Conservation (phyloP, 2,113 vertebrate genomes). For the Apodemus sylvaticus region DNA sequence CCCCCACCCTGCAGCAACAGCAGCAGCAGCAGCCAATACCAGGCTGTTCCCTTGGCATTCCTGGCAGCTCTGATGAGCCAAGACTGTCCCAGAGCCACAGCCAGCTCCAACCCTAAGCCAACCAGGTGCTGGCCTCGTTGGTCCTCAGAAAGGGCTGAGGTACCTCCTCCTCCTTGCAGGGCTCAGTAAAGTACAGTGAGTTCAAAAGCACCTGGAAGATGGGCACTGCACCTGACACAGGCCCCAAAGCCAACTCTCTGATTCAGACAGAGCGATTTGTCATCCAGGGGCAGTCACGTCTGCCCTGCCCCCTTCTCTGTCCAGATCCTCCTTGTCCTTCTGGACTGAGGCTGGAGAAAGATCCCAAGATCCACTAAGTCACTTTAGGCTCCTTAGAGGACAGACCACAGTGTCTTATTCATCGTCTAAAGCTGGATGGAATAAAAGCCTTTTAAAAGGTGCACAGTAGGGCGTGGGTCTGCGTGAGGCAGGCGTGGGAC, state of each 20-base stretch:
- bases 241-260: neutral
- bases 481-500: neutral
- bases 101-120: neutral
- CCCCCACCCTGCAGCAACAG: neutral
- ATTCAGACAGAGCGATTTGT: neutral
- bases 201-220: neutral
- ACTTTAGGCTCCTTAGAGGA: neutral
- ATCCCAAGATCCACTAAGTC: neutral
- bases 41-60: neutral
- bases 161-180: neutral
- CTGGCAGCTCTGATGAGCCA: neutral
- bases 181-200: neutral
- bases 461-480: neutral
- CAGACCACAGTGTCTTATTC: neutral
- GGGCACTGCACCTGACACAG: neutral
- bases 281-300: neutral
- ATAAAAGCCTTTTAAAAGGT: conserved; percentile 31
- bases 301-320: neutral
- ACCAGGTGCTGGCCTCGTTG: neutral
- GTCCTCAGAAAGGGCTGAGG: neutral
- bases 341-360: neutral
- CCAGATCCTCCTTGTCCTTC: neutral
- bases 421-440: neutral
- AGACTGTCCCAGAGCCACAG: neutral
- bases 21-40: neutral